phyloP scores from a whole-genome alignment of 92 coral and sea anemone species.

The Heteractis magnifica region DNA sequence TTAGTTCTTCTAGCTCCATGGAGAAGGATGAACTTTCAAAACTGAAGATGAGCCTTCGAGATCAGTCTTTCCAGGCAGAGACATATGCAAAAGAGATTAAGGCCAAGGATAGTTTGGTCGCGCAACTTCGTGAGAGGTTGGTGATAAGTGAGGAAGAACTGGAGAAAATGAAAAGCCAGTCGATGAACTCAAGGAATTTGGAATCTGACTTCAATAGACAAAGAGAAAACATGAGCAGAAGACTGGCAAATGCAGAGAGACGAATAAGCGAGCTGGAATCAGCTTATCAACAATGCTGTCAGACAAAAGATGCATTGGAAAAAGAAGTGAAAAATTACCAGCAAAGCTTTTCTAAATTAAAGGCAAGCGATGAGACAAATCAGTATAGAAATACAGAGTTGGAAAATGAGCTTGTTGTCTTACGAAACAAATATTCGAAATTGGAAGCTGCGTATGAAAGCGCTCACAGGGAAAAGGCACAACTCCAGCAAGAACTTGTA shows the following conservation, averaged over 20 bases:
- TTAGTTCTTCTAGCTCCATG: conserved; percentile 62
- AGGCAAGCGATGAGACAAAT: conserved; percentile 53
- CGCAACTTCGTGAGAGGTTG: conserved; percentile 81
- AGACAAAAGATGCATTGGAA: conserved; percentile 63
- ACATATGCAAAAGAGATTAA: conserved; percentile 60
- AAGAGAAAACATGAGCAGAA: conserved; percentile 57
- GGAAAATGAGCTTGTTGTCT: conserved; percentile 65
- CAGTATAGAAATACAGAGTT: conserved; percentile 62
- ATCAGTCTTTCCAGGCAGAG: conserved; percentile 67
- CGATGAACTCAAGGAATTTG: conserved; percentile 41
- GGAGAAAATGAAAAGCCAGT: conserved; percentile 42
- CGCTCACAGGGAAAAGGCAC: conserved; percentile 73
- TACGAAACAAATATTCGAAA: conserved; percentile 62
- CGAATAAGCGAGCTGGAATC: conserved; percentile 61
- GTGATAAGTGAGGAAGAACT: conserved; percentile 61
- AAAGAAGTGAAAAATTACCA: conserved; percentile 62
- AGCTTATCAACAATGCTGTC: conserved; percentile 55
- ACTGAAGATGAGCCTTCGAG: conserved; percentile 75
- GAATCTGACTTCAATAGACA: conserved; percentile 56
- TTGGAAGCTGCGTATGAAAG: conserved; percentile 77
- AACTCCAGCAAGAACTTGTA: conserved; percentile 77
- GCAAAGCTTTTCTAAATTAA: conserved; percentile 50
- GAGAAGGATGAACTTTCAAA: conserved; percentile 70
- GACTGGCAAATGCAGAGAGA: conserved; percentile 59
- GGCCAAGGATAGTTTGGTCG: conserved; percentile 71